Conservation (phyloP, 35 echinoderm and acorn worm species). For the Lytechinus pictus region DNA sequence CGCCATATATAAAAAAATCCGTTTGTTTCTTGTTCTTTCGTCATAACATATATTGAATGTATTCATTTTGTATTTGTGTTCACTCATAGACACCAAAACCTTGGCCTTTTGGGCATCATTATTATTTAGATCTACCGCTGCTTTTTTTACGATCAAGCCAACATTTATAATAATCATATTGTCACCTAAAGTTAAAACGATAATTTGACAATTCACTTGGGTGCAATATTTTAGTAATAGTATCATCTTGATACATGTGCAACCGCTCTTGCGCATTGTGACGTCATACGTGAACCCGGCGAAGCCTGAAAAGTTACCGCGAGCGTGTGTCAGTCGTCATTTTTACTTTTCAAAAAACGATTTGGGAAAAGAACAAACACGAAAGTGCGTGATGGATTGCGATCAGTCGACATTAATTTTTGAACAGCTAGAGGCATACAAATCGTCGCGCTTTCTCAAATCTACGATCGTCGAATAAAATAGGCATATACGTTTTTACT, state of each 20-base stretch:
- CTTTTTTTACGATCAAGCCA: background rate
- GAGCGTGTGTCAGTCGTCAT: background rate
- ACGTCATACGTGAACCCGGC: background rate
- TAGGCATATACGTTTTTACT: background rate
- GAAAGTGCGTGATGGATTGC: background rate
- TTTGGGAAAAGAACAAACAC: background rate
- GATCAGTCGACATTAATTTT: background rate
- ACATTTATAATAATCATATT: too few relatives aligned
- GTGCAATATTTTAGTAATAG: background rate
- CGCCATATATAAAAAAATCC: too few relatives aligned
- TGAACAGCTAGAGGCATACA: background rate
- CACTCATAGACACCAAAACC: background rate
- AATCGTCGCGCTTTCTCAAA: background rate
- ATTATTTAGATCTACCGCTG: background rate
- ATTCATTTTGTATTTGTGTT: background rate
- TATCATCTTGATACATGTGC: background rate
- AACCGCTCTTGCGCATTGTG: background rate
- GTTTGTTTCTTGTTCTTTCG: too few relatives aligned
- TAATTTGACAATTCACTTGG: too few relatives aligned
- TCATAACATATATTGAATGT: too few relatives aligned
- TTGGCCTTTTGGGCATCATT: too few relatives aligned
- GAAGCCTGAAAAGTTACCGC: constrained; percentile 21
- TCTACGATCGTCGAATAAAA: background rate
- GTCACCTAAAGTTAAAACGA: too few relatives aligned
- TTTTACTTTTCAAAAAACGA: background rate